Evolutionary conservation across 2,888 invertebrate genomes (phyloP).

Genomic region (Caenorhabditis sinica): DNA sequence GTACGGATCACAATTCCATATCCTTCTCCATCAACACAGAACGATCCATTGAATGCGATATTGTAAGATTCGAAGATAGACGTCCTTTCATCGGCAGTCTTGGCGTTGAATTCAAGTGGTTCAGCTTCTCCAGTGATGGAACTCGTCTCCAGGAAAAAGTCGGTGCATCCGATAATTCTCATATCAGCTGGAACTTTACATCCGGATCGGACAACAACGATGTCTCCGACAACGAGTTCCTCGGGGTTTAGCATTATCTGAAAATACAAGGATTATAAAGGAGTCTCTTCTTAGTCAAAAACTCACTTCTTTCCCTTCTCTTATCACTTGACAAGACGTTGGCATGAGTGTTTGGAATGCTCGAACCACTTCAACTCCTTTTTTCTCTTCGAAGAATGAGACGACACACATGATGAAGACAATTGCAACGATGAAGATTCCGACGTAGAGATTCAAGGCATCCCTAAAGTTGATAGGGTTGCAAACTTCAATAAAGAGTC

Average conservation of each 20-base stretch:
- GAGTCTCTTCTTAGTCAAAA: background rate
- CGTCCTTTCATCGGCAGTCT: slow-evolving; percentile 63
- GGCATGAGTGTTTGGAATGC: slow-evolving; percentile 78
- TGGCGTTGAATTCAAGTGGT: slow-evolving; percentile 75
- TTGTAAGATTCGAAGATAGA: slow-evolving; percentile 74
- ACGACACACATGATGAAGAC: slow-evolving; percentile 79
- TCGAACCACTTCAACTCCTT: slow-evolving; percentile 76
- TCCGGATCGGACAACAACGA: slow-evolving; percentile 77
- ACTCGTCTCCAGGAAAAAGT: slow-evolving; percentile 78
- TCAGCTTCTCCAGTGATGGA: slow-evolving; percentile 80
- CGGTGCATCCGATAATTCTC: slow-evolving; percentile 70
- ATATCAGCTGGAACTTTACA: slow-evolving; percentile 78
- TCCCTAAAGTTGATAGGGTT: slow-evolving; percentile 64
- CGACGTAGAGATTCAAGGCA: slow-evolving; percentile 74
- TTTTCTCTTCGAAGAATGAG: slow-evolving; percentile 77
- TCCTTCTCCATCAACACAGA: slow-evolving; percentile 81
- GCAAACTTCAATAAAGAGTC: background rate
- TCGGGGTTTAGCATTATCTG: slow-evolving; percentile 71
- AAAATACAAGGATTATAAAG: background rate
- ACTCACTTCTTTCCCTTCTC: slow-evolving; percentile 74
- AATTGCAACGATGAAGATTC: slow-evolving; percentile 77
- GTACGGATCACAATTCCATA: slow-evolving; percentile 78
- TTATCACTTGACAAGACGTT: slow-evolving; percentile 73
- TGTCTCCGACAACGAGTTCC: slow-evolving; percentile 78
- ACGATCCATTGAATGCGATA: slow-evolving; percentile 76